Conservation (phyloP, 2,797 vertebrate genomes). For the Myotis planiceps region DNA sequence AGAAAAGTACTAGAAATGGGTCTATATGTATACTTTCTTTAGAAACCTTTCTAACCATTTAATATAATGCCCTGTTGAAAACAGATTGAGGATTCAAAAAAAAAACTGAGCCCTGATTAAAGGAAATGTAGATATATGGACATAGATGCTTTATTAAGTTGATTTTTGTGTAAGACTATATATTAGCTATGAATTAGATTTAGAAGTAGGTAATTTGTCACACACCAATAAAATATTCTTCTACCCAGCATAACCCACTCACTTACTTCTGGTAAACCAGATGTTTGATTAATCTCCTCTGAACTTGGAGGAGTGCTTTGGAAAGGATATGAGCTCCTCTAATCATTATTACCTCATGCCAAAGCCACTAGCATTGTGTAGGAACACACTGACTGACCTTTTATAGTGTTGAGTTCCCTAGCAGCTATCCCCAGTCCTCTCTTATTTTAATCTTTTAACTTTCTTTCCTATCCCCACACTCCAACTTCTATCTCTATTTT, state of each 20-base stretch:
- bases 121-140: not conserved
- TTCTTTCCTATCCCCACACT: not conserved
- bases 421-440: not conserved
- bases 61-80: conserved; percentile 16
- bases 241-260: not conserved
- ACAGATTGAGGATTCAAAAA: not conserved
- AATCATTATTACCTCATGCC: not conserved
- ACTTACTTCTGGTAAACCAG: not conserved
- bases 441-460: not conserved
- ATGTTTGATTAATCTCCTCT: not conserved
- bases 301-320: not conserved
- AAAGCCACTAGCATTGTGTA: not conserved
- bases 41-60: not conserved
- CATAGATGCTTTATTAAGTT: not conserved
- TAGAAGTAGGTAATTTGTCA: not conserved
- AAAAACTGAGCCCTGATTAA: not conserved
- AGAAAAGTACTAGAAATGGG: not conserved
- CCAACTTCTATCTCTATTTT: not conserved
- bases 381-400: not conserved
- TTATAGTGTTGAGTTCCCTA: not conserved
- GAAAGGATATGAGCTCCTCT: not conserved
- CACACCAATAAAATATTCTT: not conserved
- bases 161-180: not conserved
- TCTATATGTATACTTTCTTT: not conserved
- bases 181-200: not conserved